Evolutionary conservation across 2,797 vertebrate species (phyloP).

Genomic region (Artibeus jamaicensis): DNA sequence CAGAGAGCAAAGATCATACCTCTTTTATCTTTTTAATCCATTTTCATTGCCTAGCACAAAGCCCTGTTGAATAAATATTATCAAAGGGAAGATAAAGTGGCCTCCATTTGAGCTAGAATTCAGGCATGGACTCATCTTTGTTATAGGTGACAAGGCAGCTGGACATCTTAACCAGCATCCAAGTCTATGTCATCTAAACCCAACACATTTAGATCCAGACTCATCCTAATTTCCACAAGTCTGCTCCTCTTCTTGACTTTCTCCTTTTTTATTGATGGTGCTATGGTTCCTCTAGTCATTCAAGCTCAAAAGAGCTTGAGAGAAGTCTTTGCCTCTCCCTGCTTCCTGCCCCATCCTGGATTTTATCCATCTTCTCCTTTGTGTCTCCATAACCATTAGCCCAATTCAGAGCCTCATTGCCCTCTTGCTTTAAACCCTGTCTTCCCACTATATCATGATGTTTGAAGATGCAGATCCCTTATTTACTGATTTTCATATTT

Average conservation of each 20-base stretch:
- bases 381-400: not conserved
- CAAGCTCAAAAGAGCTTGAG: not conserved
- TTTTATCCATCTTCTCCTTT: not conserved
- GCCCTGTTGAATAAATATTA: not conserved
- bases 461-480: not conserved
- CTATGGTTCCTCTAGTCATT: not conserved
- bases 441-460: not conserved
- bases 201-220: not conserved
- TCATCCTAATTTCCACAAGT: not conserved
- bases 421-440: not conserved
- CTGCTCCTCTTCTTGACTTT: not conserved
- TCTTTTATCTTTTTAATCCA: not conserved
- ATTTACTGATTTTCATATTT: not conserved
- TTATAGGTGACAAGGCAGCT: not conserved
- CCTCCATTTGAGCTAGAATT: not conserved
- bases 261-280: not conserved
- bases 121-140: not conserved
- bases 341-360: rapidly evolving
- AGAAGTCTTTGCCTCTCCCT: not conserved
- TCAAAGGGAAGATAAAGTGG: not conserved
- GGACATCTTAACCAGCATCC: not conserved
- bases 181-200: not conserved
- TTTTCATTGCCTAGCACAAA: not conserved
- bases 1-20: not conserved
- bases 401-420: not conserved